phyloP scores from a whole-genome alignment of 2,113 vertebrate genomes.

The Calyptomena viridis region DNA sequence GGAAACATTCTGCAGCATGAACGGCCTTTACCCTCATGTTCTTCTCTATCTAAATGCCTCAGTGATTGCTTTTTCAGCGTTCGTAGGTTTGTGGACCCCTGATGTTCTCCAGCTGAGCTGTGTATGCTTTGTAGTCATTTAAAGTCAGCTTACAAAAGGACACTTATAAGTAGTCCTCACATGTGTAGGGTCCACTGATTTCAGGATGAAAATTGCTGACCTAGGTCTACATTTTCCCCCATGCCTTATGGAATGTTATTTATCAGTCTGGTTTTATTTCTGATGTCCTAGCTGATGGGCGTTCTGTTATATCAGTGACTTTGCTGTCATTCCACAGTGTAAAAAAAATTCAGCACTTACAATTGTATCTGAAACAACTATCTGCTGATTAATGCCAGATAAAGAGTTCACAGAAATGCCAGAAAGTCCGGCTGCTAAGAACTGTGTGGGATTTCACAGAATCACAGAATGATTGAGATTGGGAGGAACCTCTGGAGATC shows the following conservation, averaged over 20 bases:
- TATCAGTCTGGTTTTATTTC: neutral
- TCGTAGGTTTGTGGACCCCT: neutral
- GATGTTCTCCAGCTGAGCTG: slow-evolving; percentile 18
- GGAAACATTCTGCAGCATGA: neutral
- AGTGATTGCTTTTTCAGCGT: neutral
- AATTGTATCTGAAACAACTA: neutral
- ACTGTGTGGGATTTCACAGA: neutral
- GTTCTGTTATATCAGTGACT: neutral
- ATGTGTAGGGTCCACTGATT: neutral
- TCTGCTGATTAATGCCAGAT: neutral
- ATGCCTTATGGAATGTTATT: neutral
- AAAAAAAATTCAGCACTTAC: neutral
- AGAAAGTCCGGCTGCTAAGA: neutral
- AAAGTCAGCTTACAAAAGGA: neutral
- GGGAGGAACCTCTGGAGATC: neutral
- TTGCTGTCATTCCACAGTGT: neutral
- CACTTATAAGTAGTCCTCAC: neutral
- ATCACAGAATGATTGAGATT: neutral
- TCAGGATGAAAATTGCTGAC: neutral
- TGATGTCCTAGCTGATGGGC: neutral
- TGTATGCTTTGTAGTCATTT: neutral
- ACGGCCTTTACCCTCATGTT: neutral
- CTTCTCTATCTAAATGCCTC: neutral
- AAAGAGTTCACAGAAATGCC: neutral
- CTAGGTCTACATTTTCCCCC: neutral